phyloP scores from a whole-genome alignment of 2,113 vertebrate species.

The Engraulis encrasicolus region DNA sequence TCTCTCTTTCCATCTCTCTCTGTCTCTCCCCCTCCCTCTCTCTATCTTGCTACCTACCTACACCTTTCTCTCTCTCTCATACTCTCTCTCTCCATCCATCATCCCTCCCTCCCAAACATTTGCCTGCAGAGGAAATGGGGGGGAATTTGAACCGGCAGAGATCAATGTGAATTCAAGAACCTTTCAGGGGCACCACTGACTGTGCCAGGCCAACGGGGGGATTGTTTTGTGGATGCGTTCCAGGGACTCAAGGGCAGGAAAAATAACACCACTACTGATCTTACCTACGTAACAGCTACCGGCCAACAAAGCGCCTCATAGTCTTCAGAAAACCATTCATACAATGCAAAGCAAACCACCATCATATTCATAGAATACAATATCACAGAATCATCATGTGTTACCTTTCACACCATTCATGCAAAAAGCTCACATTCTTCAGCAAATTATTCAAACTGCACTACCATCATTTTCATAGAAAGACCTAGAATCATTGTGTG shows the following conservation, averaged over 20 bases:
- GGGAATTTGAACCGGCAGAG: slow-evolving; percentile 20
- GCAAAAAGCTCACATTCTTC: too few species aligned
- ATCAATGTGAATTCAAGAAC: slow-evolving; percentile 21
- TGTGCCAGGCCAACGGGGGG: neutral
- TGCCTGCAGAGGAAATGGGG: slow-evolving; percentile 16
- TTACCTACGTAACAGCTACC: too few species aligned
- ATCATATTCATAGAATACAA: too few species aligned
- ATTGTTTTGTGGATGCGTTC: neutral
- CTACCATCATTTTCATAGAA: too few species aligned
- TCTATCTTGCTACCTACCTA: too few species aligned
- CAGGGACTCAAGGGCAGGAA: slow-evolving; percentile 16
- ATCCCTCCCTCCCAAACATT: neutral
- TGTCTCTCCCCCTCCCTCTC: neutral
- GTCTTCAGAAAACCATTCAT: neutral
- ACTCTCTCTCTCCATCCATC: neutral
- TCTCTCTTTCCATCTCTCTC: neutral
- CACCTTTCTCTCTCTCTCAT: neutral
- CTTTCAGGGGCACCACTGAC: slow-evolving; percentile 18
- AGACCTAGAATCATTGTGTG: too few species aligned
- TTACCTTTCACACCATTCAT: too few species aligned
- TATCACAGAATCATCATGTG: too few species aligned
- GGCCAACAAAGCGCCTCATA: neutral
- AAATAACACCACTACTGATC: slow-evolving; percentile 6
- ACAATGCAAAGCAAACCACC: neutral
- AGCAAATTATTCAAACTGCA: too few species aligned